These are phyloP conservation scores for Phasianus colchicus DNA, from an alignment of 2,113 vertebrate species.

Conservation along the genomic window DNA sequence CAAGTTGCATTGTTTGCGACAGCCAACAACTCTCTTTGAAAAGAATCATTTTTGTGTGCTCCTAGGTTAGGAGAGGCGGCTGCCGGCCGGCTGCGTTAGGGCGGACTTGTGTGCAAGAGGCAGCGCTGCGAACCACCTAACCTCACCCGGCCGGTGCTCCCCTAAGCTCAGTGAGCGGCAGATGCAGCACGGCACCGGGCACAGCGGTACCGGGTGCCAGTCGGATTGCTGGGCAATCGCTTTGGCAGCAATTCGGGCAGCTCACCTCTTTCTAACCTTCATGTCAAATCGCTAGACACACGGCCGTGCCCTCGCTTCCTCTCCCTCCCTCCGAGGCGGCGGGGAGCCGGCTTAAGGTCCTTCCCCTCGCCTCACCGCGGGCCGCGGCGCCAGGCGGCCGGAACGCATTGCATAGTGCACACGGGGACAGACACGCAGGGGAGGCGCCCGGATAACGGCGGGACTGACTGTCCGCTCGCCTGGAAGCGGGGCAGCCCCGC, in stretches of 20 bases:
- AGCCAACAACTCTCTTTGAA: conserved; percentile 40
- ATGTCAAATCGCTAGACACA: conserved; percentile 5
- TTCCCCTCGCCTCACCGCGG: neutral
- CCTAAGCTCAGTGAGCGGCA: neutral
- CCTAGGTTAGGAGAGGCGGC: conserved; percentile 20
- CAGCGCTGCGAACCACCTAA: conserved; percentile 47
- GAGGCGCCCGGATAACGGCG: no score
- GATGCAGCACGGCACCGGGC: neutral
- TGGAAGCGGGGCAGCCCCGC: no score
- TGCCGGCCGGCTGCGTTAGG: conserved; percentile 37
- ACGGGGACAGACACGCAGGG: neutral
- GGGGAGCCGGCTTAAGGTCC: neutral
- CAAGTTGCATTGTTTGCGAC: conserved; percentile 82
- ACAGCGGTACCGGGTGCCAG: neutral
- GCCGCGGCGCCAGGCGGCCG: neutral
- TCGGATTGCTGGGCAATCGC: conserved; percentile 17
- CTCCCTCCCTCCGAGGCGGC: neutral
- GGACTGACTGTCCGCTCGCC: no score
- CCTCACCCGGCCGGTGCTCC: neutral
- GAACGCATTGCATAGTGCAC: neutral
- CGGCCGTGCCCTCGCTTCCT: no score
- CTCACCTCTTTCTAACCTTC: conserved; percentile 55
- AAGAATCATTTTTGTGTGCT: neutral
- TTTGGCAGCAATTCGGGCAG: conserved; percentile 55
- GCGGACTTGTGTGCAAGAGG: conserved; percentile 48